A percentile compares a stretch with the other conserved stretches of the same genome.
Conservation (phyloP, 2,888 invertebrate genomes). For the Rotaria macrura region DNA sequence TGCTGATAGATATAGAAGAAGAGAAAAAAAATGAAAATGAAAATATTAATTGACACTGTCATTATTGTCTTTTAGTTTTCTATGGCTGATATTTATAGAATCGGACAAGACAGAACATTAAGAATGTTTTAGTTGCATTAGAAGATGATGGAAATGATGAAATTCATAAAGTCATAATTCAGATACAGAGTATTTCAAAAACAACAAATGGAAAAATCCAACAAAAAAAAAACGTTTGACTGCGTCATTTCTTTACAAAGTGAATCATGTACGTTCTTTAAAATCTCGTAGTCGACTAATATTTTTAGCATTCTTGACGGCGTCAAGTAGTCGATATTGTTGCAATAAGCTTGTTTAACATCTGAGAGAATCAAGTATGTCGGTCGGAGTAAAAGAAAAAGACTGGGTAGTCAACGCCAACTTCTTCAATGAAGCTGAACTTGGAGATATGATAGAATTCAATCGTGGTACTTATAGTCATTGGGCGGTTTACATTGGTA, state of each 20-base stretch:
- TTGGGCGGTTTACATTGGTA: constrained; percentile 39
- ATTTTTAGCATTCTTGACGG: too few species aligned
- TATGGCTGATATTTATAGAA: background rate
- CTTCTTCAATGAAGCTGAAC: constrained; percentile 34
- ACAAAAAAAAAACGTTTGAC: too few species aligned
- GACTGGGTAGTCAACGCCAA: constrained; percentile 34
- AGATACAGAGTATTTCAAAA: background rate
- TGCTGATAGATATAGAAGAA: constrained; percentile 7
- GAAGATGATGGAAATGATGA: too few species aligned
- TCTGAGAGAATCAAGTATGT: too few species aligned
- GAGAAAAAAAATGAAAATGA: background rate
- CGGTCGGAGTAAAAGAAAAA: background rate
- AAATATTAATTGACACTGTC: background rate
- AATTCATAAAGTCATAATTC: background rate
- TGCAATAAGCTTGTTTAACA: too few species aligned
- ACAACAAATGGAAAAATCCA: background rate
- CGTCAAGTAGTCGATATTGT: too few species aligned
- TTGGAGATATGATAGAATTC: constrained; percentile 39
- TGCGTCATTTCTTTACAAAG: too few species aligned
- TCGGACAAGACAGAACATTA: background rate
- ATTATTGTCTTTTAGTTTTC: background rate
- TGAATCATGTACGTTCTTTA: too few species aligned
- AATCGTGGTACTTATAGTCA: constrained; percentile 38
- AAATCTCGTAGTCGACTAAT: too few species aligned
- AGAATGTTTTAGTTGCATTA: background rate